Conservation (phyloP, 2,113 vertebrate species). For the Microtus ochrogaster region DNA sequence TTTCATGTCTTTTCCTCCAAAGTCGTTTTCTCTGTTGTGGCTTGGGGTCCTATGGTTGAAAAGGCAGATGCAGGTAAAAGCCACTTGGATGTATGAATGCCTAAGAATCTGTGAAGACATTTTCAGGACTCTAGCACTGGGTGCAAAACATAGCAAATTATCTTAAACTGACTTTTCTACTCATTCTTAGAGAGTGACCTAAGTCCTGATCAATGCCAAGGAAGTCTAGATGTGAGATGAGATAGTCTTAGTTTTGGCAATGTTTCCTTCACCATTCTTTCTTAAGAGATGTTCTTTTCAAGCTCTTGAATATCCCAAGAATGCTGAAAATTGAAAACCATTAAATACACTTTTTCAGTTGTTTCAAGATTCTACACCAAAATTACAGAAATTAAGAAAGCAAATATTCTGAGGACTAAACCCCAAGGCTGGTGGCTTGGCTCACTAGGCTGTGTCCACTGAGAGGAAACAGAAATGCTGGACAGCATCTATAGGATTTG, state of each 20-base stretch:
- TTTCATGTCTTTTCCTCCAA: neutral
- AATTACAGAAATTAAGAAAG: constrained; percentile 82
- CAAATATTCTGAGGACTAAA: constrained; percentile 85
- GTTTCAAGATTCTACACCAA: constrained; percentile 75
- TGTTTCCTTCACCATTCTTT: neutral
- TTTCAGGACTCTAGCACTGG: neutral
- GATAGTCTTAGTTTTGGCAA: neutral
- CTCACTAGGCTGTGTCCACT: constrained; percentile 89
- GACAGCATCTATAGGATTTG: constrained; percentile 89
- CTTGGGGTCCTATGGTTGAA: neutral
- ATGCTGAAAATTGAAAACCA: constrained; percentile 73
- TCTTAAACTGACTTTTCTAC: neutral
- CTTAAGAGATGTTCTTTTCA: neutral
- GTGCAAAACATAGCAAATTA: neutral
- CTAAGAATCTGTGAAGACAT: neutral
- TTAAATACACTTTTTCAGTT: neutral
- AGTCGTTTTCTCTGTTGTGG: neutral
- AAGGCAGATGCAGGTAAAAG: neutral
- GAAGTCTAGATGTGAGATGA: neutral
- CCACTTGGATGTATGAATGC: neutral
- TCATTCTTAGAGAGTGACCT: neutral
- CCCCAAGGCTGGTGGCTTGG: constrained; percentile 88
- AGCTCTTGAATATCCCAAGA: constrained; percentile 80
- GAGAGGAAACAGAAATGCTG: constrained; percentile 91
- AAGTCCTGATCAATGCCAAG: neutral